Evolutionary conservation across 2,113 vertebrate genomes (phyloP), one percentile per base, ranked within the genome.

Genomic region (Sylvietta virens): DNA sequence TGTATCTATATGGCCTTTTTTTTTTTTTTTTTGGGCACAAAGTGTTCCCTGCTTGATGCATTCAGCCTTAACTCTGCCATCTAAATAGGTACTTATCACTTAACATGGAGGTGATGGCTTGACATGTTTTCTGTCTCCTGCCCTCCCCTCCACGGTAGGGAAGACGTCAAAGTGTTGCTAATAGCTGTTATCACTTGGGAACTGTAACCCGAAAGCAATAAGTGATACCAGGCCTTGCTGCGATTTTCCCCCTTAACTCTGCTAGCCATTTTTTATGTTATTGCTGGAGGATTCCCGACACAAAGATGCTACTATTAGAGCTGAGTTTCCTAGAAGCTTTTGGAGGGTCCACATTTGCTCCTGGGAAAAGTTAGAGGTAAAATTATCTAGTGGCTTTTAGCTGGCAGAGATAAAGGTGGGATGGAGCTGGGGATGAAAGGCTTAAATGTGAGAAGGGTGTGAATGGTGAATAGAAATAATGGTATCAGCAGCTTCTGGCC

Each of bases 11-110:
- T 90, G 86, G 95, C 92, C 40, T 94, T 94, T 92, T 81, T 39
- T 18, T 31, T 83, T 54, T 35, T 44, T 23, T 27, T n/a, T 22
- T 24, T 35, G 21, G 77, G 94, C 74, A 81, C 85, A 97, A 97
- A 98, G 90, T 96, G 96, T 97, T 97, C 92, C 73, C 90, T 95
- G 95, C 90, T 76, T 95, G 97, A 97, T 96, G 96, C 86, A 92
- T 97, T 97, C 90, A 90, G 97, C 97, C 95, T 97, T 97, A 97
- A 96, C 96, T 97, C 97, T 95, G 96, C 97, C 33, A 6, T 77
- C 96, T 97, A 97, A 98, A 98, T 97, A 97, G 97, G 97, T 97
- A 97, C 97, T 98, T 98, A 98, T 98, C 97, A 97, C 96, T 97
- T 97, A 98, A 96, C 97, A 97, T 94, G 95, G 95, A 97, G 96